Base-by-base conservation (phyloP, 2,113 vertebrate genomes). In the Cyanoderma ruficeps region DNA sequence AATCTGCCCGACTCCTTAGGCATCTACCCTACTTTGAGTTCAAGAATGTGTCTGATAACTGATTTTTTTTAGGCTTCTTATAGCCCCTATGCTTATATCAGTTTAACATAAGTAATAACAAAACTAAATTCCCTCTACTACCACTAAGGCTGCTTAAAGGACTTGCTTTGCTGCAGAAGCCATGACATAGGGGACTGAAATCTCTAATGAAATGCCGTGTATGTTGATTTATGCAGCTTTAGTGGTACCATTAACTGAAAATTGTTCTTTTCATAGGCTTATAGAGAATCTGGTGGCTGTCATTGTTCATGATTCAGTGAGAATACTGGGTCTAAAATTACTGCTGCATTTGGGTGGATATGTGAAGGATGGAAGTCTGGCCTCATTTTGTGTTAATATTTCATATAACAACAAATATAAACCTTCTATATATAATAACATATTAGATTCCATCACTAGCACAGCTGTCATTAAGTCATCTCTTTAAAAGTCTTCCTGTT, bases 141-240 rank as follows among this genome's bases (percentile, higher is more conserved):
- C 41, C 44, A 87, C 94, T 95, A 89, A 95, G 90, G 80, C 92
- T 90, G 65, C 86, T 94, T 90, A 96, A 84, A 92, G 77, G 80
- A 89, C 93, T 86, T 94, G 80, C 88, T 93, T 79, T 96, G 80
- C 93, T 75, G 92, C 60, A 69, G 90, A 81, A 95, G 83, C 76
- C 92, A 76, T 35, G 46, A 53, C 90, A 95, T 49, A 79, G 41
- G 53, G 60, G 60, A 90, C 88, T 61, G 83, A 94, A 95, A 94
- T 90, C 93, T 93, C 93, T 94, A 94, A 90, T 86, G 93, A 95
- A 96, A 94, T 69, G 88, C 83, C 6, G 31, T 3, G 0, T 84
- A 60, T 60, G 41, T 90, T 95, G 92, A 95, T 96, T 96, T 96
- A 95, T 94, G 88, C 92, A 94, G 88, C 80, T 95, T 96, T 93